Conservation (phyloP, 2,797 vertebrate species). For the Enteromius afrohamiltoni region DNA sequence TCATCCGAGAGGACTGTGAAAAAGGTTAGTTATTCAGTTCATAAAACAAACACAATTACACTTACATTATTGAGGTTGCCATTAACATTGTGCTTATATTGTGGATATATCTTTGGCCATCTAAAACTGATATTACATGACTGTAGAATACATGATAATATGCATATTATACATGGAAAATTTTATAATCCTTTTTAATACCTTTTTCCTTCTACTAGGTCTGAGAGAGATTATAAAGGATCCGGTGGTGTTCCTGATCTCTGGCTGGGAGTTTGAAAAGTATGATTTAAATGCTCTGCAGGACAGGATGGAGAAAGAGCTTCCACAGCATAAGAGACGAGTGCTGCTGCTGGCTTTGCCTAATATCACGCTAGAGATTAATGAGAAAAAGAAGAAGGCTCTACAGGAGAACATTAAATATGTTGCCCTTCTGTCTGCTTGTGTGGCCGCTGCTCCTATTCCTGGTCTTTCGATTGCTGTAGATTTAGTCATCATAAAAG, state of each 20-base stretch:
- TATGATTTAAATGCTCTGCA: conserved; percentile 72
- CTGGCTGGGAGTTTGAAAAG: conserved; percentile 60
- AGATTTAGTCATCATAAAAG: conserved; percentile 61
- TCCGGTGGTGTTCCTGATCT: conserved; percentile 74
- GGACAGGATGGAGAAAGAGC: conserved; percentile 72
- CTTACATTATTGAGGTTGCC: not conserved
- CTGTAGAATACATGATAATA: not conserved
- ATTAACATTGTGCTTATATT: not conserved
- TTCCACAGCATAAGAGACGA: conserved; percentile 71
- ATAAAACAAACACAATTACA: not conserved
- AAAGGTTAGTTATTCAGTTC: conserved; percentile 34
- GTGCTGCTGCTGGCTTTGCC: conserved; percentile 65
- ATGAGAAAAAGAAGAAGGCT: conserved; percentile 57
- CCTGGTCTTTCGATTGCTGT: conserved; percentile 62
- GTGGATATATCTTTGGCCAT: not conserved
- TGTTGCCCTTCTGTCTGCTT: conserved; percentile 50
- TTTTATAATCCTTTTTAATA: not conserved
- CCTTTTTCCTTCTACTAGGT: conserved; percentile 17
- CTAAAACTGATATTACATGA: not conserved
- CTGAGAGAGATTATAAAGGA: conserved; percentile 38
- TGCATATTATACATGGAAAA: not conserved
- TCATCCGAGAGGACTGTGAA: conserved; percentile 66
- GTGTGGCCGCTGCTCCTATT: conserved; percentile 58
- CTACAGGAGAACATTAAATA: conserved; percentile 46
- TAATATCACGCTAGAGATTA: conserved; percentile 55